A percentile compares a stretch with the other conserved stretches of the same genome.
phyloP scores from a whole-genome alignment of 2,797 vertebrate species.

The Chrysolophus pictus region DNA sequence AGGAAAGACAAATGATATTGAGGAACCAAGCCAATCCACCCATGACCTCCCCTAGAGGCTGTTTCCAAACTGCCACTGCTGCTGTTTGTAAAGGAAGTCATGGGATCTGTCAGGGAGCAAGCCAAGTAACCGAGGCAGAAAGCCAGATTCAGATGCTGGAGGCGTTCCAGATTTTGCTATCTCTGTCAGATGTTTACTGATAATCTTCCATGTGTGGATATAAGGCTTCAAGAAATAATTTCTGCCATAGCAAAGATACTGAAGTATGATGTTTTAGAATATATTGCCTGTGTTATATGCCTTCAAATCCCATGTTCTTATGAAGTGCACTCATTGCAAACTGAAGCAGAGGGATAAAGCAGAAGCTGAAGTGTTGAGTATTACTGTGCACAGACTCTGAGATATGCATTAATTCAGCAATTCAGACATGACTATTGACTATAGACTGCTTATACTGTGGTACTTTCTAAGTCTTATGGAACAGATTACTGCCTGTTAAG shows the following conservation, averaged over 20 bases:
- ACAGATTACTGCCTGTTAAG: not conserved
- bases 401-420: not conserved
- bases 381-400: fast-evolving
- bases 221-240: not conserved
- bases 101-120: slow-evolving; percentile 35
- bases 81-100: slow-evolving; percentile 33
- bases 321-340: not conserved
- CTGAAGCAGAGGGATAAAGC: not conserved
- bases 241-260: not conserved
- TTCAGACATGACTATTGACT: not conserved
- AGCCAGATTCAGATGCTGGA: not conserved
- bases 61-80: slow-evolving; percentile 55
- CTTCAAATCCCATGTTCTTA: not conserved
- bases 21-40: slow-evolving; percentile 37
- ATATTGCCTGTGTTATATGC: not conserved
- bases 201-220: not conserved
- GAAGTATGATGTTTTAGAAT: not conserved
- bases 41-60: slow-evolving; percentile 45
- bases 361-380: fast-evolving
- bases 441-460: not conserved
- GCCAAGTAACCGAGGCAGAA: not conserved
- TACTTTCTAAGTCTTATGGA: not conserved
- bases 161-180: not conserved
- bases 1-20: slow-evolving; percentile 29
- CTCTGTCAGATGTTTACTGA: slow-evolving; percentile 17